These are phyloP conservation scores for Drosophila greeni DNA, from an alignment of 2,888 invertebrate genomes.

Conservation along the genomic window DNA sequence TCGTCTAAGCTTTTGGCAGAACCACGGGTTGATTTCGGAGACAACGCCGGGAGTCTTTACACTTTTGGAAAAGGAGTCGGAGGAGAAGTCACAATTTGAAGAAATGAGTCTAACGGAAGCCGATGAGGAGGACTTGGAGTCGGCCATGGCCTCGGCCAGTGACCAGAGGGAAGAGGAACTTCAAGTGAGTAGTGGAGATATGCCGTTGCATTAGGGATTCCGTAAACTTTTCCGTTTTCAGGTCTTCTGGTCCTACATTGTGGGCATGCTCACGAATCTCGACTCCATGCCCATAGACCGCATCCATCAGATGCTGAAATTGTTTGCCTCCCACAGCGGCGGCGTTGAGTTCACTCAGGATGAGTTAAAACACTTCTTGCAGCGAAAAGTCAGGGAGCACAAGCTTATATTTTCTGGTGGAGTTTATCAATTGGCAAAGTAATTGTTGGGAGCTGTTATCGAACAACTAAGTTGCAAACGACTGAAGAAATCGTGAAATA, in stretches of 20 bases:
- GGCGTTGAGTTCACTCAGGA: slow-evolving; percentile 92
- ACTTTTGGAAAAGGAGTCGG: slow-evolving; percentile 84
- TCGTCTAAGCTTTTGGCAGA: slow-evolving; percentile 95
- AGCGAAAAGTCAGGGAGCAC: slow-evolving; percentile 94
- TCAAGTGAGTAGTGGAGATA: slow-evolving; percentile 81
- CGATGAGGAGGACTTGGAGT: slow-evolving; percentile 94
- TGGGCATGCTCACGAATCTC: slow-evolving; percentile 97
- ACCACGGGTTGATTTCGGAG: slow-evolving; percentile 92
- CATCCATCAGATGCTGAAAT: slow-evolving; percentile 96
- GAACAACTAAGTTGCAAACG: slow-evolving; percentile 2
- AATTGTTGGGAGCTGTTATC: slow-evolving; percentile 31
- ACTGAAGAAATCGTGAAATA: slow-evolving; percentile 24
- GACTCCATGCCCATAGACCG: slow-evolving; percentile 94
- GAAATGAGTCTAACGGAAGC: slow-evolving; percentile 82
- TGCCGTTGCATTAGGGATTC: not conserved
- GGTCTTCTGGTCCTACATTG: slow-evolving; percentile 96
- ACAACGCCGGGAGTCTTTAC: slow-evolving; percentile 86
- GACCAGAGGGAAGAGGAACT: slow-evolving; percentile 96
- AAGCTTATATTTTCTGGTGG: slow-evolving; percentile 91
- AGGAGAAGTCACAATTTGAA: slow-evolving; percentile 81
- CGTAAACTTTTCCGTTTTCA: slow-evolving; percentile 26
- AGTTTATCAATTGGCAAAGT: slow-evolving; percentile 91
- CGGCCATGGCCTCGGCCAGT: slow-evolving; percentile 95
- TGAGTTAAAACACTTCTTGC: slow-evolving; percentile 92
- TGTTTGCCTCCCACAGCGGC: slow-evolving; percentile 96